These are phyloP conservation scores for Acromyrmex echinatior DNA, from an alignment of 1,140 invertebrate genomes.

Conservation along the genomic window DNA sequence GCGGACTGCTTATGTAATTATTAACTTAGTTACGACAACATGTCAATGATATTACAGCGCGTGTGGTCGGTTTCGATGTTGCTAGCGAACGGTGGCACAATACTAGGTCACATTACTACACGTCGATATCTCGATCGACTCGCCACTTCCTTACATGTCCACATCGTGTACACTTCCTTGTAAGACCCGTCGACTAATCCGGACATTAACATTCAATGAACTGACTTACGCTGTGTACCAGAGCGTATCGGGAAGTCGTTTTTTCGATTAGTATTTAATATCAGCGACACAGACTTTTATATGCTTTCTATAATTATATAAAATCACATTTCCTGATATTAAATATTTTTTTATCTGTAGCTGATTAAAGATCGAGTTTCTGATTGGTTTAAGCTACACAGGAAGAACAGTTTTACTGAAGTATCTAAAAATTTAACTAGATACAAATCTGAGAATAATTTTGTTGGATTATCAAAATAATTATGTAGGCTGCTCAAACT, in stretches of 20 bases:
- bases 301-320: slow-evolving; percentile 29
- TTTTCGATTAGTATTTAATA: slow-evolving; percentile 18
- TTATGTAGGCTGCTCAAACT: no score
- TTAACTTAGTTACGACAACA: slow-evolving; percentile 48
- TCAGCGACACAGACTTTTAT: not conserved
- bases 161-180: slow-evolving; percentile 31
- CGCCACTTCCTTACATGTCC: slow-evolving; percentile 61
- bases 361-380: not conserved
- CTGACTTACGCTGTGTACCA: slow-evolving; percentile 29
- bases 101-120: slow-evolving; percentile 71
- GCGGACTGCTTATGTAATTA: slow-evolving; percentile 68
- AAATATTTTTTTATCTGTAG: not conserved
- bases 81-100: slow-evolving; percentile 76
- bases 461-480: no score
- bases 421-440: no score
- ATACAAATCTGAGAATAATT: no score
- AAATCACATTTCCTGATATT: slow-evolving; percentile 23
- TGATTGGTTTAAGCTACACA: not conserved
- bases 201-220: slow-evolving; percentile 49
- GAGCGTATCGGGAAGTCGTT: slow-evolving; percentile 1
- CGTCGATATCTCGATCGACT: slow-evolving; percentile 51
- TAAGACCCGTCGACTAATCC: slow-evolving; percentile 34
- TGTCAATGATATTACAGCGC: slow-evolving; percentile 62
- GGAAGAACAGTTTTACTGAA: not conserved
- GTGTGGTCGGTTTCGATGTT: slow-evolving; percentile 74